phyloP scores from a whole-genome alignment of 2,113 vertebrate genomes.

The Tautogolabrus adspersus region DNA sequence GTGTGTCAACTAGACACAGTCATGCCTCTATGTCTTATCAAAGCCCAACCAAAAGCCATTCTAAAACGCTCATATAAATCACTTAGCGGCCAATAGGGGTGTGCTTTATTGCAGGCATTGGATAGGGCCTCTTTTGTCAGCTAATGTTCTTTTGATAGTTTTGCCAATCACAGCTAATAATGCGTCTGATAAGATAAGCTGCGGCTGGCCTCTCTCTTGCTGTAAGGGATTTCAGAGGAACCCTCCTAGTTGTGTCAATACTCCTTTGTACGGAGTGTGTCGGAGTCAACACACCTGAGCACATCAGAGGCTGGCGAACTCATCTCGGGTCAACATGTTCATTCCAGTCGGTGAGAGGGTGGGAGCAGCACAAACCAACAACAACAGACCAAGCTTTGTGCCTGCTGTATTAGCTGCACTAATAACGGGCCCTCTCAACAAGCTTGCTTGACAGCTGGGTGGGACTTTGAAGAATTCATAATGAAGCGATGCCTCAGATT shows the following conservation, averaged over 20 bases:
- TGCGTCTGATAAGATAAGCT: conserved; percentile 85
- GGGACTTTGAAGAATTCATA: conserved; percentile 83
- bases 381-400: conserved; percentile 76
- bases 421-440: conserved; percentile 76
- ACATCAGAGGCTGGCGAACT: conserved; percentile 69
- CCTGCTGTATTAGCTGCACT: conserved; percentile 62
- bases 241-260: conserved; percentile 76
- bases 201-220: conserved; percentile 64
- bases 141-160: conserved; percentile 87
- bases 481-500: conserved; percentile 83
- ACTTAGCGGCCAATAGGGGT: conserved; percentile 70
- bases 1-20: conserved; percentile 59
- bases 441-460: conserved; percentile 80
- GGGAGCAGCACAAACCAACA: conserved; percentile 70
- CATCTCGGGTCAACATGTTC: conserved; percentile 63
- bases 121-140: conserved; percentile 74
- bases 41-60: conserved; percentile 63
- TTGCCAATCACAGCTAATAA: conserved; percentile 86
- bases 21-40: conserved; percentile 69
- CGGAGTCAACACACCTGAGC: conserved; percentile 84
- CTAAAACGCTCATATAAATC: conserved; percentile 76
- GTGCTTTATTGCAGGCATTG: conserved; percentile 70
- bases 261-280: conserved; percentile 74
- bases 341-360: conserved; percentile 33
- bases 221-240: conserved; percentile 62